phyloP scores from a whole-genome alignment of 23 tunicate genomes.

The Botrylloides violaceus region DNA sequence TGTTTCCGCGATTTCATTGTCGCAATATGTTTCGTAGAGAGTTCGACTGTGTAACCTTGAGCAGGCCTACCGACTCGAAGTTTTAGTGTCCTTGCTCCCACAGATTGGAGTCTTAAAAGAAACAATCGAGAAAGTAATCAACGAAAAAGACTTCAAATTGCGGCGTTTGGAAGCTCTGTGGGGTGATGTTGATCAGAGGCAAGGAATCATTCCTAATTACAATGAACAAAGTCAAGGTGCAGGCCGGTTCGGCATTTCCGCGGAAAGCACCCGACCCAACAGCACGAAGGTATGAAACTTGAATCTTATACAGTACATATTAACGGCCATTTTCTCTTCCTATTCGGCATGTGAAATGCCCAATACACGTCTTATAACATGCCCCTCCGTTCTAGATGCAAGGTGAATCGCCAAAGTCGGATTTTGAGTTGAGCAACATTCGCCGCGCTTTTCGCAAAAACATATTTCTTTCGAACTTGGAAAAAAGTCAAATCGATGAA shows the following conservation, averaged over 20 bases:
- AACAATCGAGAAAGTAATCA: constrained; percentile 65
- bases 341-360: too few species aligned
- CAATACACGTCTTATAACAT: neutral
- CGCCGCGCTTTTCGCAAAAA: constrained; percentile 44
- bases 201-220: constrained; percentile 7
- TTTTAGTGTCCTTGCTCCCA: neutral
- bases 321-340: too few species aligned
- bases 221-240: constrained; percentile 16
- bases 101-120: constrained; percentile 64
- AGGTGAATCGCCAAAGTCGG: constrained; percentile 27
- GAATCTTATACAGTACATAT: neutral
- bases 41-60: too few species aligned
- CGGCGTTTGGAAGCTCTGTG: constrained; percentile 67
- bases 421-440: constrained; percentile 23
- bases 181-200: constrained; percentile 14
- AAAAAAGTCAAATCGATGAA: constrained; percentile 42
- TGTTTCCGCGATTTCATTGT: too few species aligned
- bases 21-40: too few species aligned
- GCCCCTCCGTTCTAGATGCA: neutral
- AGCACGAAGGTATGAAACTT: neutral
- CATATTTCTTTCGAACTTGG: constrained; percentile 61
- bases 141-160: constrained; percentile 73
- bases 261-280: constrained; percentile 55
- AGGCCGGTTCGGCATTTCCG: constrained; percentile 68
- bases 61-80: too few species aligned